A percentile compares a stretch with the other conserved stretches of the same genome.
phyloP scores from a whole-genome alignment of 1,140 invertebrate species.

The Aphis gossypii region DNA sequence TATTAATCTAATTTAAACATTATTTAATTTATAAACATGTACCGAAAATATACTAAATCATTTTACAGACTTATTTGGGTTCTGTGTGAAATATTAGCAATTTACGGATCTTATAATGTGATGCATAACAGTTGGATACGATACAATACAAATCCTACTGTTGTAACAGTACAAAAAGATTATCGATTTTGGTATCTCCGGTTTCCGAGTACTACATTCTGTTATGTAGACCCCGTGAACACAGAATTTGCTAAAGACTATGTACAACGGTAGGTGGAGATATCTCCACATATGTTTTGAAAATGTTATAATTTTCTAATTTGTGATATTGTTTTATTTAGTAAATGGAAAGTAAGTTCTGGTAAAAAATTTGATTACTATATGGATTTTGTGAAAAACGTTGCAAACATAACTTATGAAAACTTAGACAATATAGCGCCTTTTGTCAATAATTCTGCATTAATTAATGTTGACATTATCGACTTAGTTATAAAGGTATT shows the following conservation, averaged over 20 bases:
- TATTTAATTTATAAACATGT: neutral
- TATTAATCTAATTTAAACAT: neutral
- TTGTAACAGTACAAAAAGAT: conserved; percentile 70
- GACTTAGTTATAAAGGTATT: conserved; percentile 61
- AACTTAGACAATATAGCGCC: conserved; percentile 65
- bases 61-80: conserved; percentile 67
- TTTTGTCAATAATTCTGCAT: conserved; percentile 64
- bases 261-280: neutral
- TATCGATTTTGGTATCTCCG: conserved; percentile 69
- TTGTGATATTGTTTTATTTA: conserved; percentile 15
- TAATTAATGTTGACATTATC: conserved; percentile 66
- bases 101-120: conserved; percentile 57
- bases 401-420: conserved; percentile 66
- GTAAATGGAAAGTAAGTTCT: conserved; percentile 59
- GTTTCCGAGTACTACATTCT: conserved; percentile 68
- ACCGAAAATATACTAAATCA: neutral
- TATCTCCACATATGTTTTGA: neutral
- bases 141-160: conserved; percentile 69
- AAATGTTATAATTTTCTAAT: neutral
- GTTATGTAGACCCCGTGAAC: conserved; percentile 65
- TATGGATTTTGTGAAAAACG: conserved; percentile 65
- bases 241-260: conserved; percentile 60
- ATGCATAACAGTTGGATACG: conserved; percentile 67
- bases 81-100: conserved; percentile 63
- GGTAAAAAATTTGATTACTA: conserved; percentile 61